Evolutionary conservation across 2,888 invertebrate species (phyloP).

Genomic region (Acleris holmiana): DNA sequence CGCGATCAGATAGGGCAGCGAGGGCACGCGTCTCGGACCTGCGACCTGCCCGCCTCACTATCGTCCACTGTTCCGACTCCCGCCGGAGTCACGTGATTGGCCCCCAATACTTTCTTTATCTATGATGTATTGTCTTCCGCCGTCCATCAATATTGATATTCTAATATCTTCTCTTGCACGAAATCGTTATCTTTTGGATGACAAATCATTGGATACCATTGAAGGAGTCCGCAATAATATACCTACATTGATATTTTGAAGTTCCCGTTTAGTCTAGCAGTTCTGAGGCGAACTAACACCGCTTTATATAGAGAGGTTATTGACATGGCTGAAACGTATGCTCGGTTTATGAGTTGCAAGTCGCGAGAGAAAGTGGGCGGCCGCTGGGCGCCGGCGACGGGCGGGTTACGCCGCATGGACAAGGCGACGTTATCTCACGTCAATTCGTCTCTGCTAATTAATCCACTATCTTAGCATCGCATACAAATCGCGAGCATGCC

Average conservation of each 20-base stretch:
- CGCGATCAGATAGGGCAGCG: constrained; percentile 53
- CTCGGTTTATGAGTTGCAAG: constrained; percentile 47
- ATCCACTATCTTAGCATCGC: constrained; percentile 49
- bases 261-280: constrained; percentile 35
- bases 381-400: constrained; percentile 42
- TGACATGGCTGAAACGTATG: constrained; percentile 55
- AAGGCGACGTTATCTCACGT: constrained; percentile 46
- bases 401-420: constrained; percentile 38
- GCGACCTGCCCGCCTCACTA: constrained; percentile 48
- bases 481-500: constrained; percentile 53
- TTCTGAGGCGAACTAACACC: constrained; percentile 49
- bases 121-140: constrained; percentile 26
- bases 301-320: constrained; percentile 53
- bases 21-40: constrained; percentile 46
- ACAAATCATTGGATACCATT: constrained; percentile 12
- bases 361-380: constrained; percentile 54
- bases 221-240: background rate
- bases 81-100: constrained; percentile 52
- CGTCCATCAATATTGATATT: constrained; percentile 27
- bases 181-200: constrained; percentile 15
- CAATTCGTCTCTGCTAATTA: constrained; percentile 43
- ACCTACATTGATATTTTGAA: constrained; percentile 22
- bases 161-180: constrained; percentile 10
- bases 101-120: constrained; percentile 39
- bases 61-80: constrained; percentile 41